Conservation (phyloP, 30 jellyfish, hydroid and myxozoan species). For the Aurelia coerulea region DNA sequence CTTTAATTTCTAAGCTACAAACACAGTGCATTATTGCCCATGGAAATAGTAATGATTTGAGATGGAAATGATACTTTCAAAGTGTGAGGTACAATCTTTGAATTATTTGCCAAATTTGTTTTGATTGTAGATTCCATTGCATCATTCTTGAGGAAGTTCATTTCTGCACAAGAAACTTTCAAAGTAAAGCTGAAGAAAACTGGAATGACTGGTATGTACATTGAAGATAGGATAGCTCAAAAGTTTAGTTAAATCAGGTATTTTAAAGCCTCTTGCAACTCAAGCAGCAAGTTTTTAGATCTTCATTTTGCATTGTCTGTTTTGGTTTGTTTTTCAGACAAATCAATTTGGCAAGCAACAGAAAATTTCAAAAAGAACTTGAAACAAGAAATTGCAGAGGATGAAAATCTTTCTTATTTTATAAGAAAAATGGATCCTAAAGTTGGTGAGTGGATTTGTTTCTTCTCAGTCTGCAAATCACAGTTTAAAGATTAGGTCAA, state of each 20-base stretch:
- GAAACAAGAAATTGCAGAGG: constrained; percentile 29
- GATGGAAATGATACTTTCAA: not conserved
- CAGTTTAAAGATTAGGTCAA: too few relatives aligned
- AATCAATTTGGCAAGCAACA: constrained; percentile 13
- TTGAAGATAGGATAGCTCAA: too few relatives aligned
- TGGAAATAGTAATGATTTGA: too few relatives aligned
- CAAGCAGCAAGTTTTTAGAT: too few relatives aligned
- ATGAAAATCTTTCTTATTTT: constrained; percentile 40
- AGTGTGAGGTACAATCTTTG: not conserved
- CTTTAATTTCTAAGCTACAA: too few relatives aligned
- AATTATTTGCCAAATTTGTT: not conserved
- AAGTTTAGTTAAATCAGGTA: too few relatives aligned
- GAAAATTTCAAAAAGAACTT: constrained; percentile 4
- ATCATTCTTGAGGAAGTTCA: not conserved
- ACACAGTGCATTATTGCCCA: too few relatives aligned
- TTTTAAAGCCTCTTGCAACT: too few relatives aligned
- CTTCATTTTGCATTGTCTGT: too few relatives aligned
- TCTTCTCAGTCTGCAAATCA: not conserved
- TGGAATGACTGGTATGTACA: constrained; percentile 7
- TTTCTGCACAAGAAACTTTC: constrained; percentile 4
- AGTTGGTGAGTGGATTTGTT: constrained; percentile 15
- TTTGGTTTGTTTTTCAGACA: constrained; percentile 21
- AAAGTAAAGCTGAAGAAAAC: not conserved
- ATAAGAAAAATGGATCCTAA: not conserved
- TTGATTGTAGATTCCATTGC: not conserved